Evolutionary conservation across 23 tunicate genomes (phyloP), one percentile per base, ranked within the genome.

Genomic region (Styela plicata): DNA sequence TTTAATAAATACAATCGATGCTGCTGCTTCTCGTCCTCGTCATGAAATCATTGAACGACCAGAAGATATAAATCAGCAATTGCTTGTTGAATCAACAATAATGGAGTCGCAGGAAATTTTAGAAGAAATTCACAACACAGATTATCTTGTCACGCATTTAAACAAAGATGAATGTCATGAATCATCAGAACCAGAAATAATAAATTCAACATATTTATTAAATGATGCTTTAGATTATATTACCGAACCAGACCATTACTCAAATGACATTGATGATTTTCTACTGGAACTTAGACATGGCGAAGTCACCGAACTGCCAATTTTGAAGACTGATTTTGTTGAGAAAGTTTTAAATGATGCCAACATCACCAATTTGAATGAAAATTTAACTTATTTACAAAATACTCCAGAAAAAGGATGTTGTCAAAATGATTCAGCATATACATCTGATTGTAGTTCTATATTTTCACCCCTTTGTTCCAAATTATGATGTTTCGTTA

Each of bases 1-100:
- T 29, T 44, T 76, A 7, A 24, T 76, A 1, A 53, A 76, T 44
- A 69, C 66, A 17, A 52, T 76, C 17, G 81, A 44, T 53, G 24
- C 64, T 27, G 66, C 57, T 5, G 57, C 57, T 44, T 44, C 10
- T 44, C 57, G 57, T 44, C 13, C 57, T 5, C 13, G 7, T 7
- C 13, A 5, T 44, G 57, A 44, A 7, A 44, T 13, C 57, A 5
- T 44, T 44, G 57, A n/a, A n/a, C n/a, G n/a, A n/a, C n/a, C n/a
- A n/a, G n/a, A n/a, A n/a, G n/a, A n/a, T n/a, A n/a, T n/a, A n/a
- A n/a, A n/a, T n/a, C n/a, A n/a, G n/a, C n/a, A n/a, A n/a, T n/a
- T n/a, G n/a, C n/a, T n/a, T n/a, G n/a, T n/a, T n/a, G n/a, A n/a
- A n/a, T n/a, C n/a, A n/a, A n/a, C n/a, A n/a, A n/a, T n/a, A n/a